These are phyloP conservation scores for Macheiramphus alcinus DNA, from an alignment of 2,113 vertebrate genomes.

Conservation along the genomic window DNA sequence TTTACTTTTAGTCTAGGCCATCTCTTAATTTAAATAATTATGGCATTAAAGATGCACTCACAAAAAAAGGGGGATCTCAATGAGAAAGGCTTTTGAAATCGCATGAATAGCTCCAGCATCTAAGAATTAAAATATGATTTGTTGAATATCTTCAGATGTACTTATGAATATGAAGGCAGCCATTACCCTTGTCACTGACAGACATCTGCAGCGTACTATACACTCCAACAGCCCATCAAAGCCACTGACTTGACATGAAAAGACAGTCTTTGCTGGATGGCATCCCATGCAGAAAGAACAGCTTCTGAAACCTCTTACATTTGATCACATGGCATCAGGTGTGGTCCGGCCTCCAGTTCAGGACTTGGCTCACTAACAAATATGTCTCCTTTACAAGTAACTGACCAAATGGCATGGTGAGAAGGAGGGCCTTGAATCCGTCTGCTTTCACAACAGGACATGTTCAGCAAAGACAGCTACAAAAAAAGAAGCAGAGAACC, in stretches of 20 bases:
- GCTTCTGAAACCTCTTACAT: constrained; percentile 80
- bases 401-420: constrained; percentile 91
- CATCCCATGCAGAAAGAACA: neutral
- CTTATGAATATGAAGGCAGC: neutral
- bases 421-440: constrained; percentile 87
- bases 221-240: neutral
- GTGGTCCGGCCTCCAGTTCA: constrained; percentile 79
- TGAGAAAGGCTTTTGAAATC: neutral
- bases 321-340: constrained; percentile 86
- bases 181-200: neutral
- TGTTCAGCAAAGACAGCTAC: constrained; percentile 87
- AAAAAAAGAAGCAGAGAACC: neutral
- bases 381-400: constrained; percentile 95
- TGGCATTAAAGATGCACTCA: neutral
- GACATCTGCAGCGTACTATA: neutral
- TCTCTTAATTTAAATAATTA: neutral
- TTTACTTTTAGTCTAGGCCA: neutral
- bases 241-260: neutral
- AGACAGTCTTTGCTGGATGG: neutral
- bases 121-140: neutral
- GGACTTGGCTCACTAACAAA: constrained; percentile 91
- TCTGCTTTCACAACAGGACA: constrained; percentile 89
- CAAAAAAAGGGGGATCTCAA: neutral
- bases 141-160: neutral
- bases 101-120: neutral